Conservation (phyloP, 1,140 invertebrate species). For the Neodiprion virginianus region DNA sequence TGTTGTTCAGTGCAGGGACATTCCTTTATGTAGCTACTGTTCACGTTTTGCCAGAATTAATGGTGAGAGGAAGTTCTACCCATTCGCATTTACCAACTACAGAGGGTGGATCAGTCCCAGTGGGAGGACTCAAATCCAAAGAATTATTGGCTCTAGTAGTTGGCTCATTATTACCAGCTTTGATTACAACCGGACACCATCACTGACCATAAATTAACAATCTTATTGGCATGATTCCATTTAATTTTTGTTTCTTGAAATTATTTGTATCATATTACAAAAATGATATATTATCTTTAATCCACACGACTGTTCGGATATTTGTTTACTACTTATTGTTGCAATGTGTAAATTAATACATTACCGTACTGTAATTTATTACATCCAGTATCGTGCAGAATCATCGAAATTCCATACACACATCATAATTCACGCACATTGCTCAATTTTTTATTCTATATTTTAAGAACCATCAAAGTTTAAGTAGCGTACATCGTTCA, state of each 20-base stretch:
- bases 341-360: too few relatives aligned
- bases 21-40: slow-evolving; percentile 99
- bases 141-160: slow-evolving; percentile 85
- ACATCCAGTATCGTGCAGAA: too few relatives aligned
- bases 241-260: too few relatives aligned
- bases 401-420: too few relatives aligned
- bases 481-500: too few relatives aligned
- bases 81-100: slow-evolving; percentile 62
- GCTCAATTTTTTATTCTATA: not conserved
- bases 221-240: not conserved
- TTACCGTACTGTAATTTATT: too few relatives aligned
- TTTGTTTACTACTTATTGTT: too few relatives aligned
- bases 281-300: not conserved
- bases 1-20: slow-evolving; percentile 98
- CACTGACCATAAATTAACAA: slow-evolving; percentile 67
- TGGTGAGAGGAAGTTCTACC: slow-evolving; percentile 61
- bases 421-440: not conserved
- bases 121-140: slow-evolving; percentile 72
- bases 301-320: too few relatives aligned
- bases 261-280: not conserved
- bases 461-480: too few relatives aligned
- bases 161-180: slow-evolving; percentile 84
- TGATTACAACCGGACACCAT: slow-evolving; percentile 91
- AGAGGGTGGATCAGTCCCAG: slow-evolving; percentile 56
- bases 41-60: slow-evolving; percentile 95